Evolutionary conservation across 2,113 vertebrate genomes (phyloP).

Genomic region (Zingel zingel): DNA sequence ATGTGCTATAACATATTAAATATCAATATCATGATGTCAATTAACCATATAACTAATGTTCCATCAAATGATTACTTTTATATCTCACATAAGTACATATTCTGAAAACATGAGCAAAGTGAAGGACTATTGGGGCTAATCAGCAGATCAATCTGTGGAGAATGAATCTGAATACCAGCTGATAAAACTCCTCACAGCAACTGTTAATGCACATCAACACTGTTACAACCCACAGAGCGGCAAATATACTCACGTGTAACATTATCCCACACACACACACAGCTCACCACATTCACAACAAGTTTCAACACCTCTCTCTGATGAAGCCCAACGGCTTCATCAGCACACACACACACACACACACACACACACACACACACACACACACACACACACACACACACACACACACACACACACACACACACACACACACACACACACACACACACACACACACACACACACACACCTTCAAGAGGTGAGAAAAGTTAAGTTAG

Average conservation of each 20-base stretch:
- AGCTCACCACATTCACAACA: slow-evolving; percentile 58
- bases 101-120: not conserved
- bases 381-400: slow-evolving; percentile 6
- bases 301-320: slow-evolving; percentile 67
- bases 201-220: slow-evolving; percentile 8
- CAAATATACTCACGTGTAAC: not conserved
- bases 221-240: not conserved
- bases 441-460: not conserved
- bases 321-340: slow-evolving; percentile 54
- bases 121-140: not conserved
- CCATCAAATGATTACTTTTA: not conserved
- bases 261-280: slow-evolving; percentile 8
- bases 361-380: not conserved
- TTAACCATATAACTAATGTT: not conserved
- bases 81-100: not conserved
- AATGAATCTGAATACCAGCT: not conserved
- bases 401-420: slow-evolving; percentile 2
- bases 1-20: too few relatives aligned
- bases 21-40: not conserved
- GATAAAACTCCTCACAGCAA: not conserved
- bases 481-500: slow-evolving; percentile 42
- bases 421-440: slow-evolving; percentile 21
- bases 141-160: not conserved
- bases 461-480: slow-evolving; percentile 34
- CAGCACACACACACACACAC: slow-evolving; percentile 4